phyloP scores from a whole-genome alignment of 2,113 vertebrate genomes.

The Menura novaehollandiae region DNA sequence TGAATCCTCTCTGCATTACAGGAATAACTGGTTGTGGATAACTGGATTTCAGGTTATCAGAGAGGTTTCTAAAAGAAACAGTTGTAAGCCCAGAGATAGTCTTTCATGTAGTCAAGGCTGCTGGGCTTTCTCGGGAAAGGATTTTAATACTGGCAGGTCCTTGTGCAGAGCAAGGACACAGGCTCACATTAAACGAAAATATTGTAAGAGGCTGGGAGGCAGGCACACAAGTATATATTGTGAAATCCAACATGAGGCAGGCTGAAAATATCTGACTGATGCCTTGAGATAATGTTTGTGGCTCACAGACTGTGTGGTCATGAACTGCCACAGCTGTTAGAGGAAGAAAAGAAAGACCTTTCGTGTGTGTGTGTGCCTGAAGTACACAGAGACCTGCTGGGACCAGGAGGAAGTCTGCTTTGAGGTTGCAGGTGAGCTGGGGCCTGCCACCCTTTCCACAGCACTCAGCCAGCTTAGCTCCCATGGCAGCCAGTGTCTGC shows the following conservation, averaged over 20 bases:
- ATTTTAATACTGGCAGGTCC: background rate
- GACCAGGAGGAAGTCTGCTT: background rate
- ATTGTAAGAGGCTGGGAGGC: background rate
- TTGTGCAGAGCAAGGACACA: background rate
- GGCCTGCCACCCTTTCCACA: background rate
- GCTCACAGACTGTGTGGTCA: background rate
- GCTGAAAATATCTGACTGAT: background rate
- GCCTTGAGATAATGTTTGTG: background rate
- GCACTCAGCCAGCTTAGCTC: background rate
- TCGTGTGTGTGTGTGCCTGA: background rate
- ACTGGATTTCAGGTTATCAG: background rate
- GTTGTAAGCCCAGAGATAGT: background rate
- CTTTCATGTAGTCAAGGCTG: background rate
- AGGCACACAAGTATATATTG: background rate
- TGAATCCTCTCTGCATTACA: background rate
- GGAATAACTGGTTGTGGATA: background rate
- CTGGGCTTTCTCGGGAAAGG: background rate
- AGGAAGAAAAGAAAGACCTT: background rate
- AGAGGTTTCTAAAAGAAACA: background rate
- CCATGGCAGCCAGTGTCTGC: background rate
- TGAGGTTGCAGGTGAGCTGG: background rate
- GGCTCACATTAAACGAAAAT: background rate
- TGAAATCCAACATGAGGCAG: background rate
- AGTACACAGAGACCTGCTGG: background rate
- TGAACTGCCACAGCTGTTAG: background rate